Base-by-base conservation (phyloP, 2,797 vertebrate genomes). In the Phrynocephalus guinanensis region DNA sequence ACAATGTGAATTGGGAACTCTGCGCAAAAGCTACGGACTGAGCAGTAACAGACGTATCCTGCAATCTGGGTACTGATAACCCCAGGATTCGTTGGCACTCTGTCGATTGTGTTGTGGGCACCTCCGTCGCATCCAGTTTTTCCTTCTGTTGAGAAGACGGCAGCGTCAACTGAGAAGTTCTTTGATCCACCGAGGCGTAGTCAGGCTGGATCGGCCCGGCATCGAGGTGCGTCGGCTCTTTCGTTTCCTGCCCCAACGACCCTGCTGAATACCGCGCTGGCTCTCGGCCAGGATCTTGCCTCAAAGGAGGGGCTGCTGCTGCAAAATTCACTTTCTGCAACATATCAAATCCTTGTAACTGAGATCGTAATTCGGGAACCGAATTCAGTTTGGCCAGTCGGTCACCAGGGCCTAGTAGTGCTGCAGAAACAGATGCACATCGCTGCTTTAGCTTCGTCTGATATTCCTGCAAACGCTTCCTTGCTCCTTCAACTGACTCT, bases 391-490 rank as follows among this genome's bases (percentile, higher is more conserved):
- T 1, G 22, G 28, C 0, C 5, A 84, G 33, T 48, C 87, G 91
- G 68, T 89, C 66, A 72, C 76, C 13, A 66, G 89, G 18, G 71
- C 79, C 83, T 5, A 67, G 3, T 7, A 87, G 83, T 30, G 91
- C 79, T 20, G 90, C 82, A 88, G 92, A 90, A 86, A 90, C 0
- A 33, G 94, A 85, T 60, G 90, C 94, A 87, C 97, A 95, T 75
- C 95, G 97, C 60, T 96, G 93, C 84, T 93, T 97, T 82, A 99
- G 88, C 28, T 96, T 92, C 56, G 92, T 91, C 94, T 99, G 98
- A 95, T 99, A 99, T 48, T 99, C 97, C 28, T 98, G 96, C 60
- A 99, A 96, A 26, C 66, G 96, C 75, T 94, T 97, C 16, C 96
- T 96, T 88, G 98, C 98, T 88, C 97, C 97, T 87, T 98, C 97